A percentile compares a stretch with the other conserved stretches of the same genome.
Evolutionary conservation across 1,140 invertebrate genomes (phyloP).

Genomic region (Pteromalus puparum): DNA sequence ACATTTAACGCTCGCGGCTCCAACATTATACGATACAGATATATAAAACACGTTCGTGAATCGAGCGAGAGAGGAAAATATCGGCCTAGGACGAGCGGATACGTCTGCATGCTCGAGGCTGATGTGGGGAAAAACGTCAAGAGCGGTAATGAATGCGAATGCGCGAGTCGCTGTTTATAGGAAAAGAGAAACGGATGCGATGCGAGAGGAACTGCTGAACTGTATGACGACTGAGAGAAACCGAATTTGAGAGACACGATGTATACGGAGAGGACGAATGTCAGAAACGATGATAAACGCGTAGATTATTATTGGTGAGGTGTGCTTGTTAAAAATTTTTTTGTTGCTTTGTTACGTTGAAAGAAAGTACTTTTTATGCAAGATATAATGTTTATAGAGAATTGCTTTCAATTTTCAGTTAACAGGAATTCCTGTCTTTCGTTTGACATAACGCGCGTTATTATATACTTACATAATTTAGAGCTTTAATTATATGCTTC

Average conservation of each 20-base stretch:
- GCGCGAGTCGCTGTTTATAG: not conserved
- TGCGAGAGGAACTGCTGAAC: constrained; percentile 43
- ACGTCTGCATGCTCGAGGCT: not conserved
- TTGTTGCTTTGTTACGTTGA: too few species aligned
- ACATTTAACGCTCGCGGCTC: not conserved
- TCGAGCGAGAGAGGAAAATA: not conserved
- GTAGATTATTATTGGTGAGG: too few species aligned
- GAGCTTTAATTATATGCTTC: too few species aligned
- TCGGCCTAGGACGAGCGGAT: not conserved
- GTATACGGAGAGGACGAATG: constrained; percentile 11
- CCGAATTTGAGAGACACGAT: not conserved
- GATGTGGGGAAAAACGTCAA: not conserved
- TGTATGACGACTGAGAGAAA: too few species aligned
- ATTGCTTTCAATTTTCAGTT: too few species aligned
- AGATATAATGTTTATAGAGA: too few species aligned
- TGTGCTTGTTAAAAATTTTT: too few species aligned
- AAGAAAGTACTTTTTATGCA: too few species aligned
- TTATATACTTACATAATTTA: too few species aligned
- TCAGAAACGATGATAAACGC: constrained; percentile 7
- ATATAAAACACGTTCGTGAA: not conserved
- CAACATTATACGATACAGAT: not conserved
- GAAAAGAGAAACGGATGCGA: constrained; percentile 6
- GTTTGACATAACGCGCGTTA: too few species aligned
- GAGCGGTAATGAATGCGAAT: not conserved
- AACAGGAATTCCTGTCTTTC: too few species aligned